Evolutionary conservation across 37 sponge, comb jelly and placozoan species (phyloP), one percentile per base, ranked within the genome.

Genomic region (Cliona cf. orientalis): DNA sequence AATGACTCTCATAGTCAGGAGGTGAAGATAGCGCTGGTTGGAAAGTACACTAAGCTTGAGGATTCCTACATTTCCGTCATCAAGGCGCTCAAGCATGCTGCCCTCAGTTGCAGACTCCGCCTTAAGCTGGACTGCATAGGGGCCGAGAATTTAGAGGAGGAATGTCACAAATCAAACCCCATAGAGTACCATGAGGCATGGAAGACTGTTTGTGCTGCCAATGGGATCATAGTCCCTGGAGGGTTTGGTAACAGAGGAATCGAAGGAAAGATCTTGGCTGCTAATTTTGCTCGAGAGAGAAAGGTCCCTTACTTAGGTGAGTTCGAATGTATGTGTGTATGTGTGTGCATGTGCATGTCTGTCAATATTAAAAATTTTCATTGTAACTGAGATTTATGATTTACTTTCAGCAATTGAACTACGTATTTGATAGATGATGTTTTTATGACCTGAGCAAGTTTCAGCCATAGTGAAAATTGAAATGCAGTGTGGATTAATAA

Each of bases 81-180:
- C 73, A 98, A 98, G 61, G 94, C 96, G 0, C 73, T 98, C 0
- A 77, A 85, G 43, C 99, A 98, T 46, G 94, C 98, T 38, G 93
- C 98, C 9, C 80, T 97, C 40, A 32, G 66, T 42, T 80, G 79
- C 72, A 87, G 84, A 62, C 71, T 60, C 3, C 37, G 43, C 11
- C 25, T 86, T n/a, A 22, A 71, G n/a, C 41, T 87, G 36, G 42
- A 83, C 81, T 89, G 80, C 31, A 78, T 97, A n/a, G 96, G 95
- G 41, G 91, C 95, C 56, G 94, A 92, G 37, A 38, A 83, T 42
- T 62, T 97, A 25, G 98, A 97, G 86, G 84, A 82, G 6, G 70
- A 73, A 12, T 66, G 46, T 4, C 49, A 75, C 42, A 58, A 72
- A 35, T 11, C 44, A 0, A 85, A 97, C 53, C 95, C 98, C n/a